Evolutionary conservation across 1,140 invertebrate genomes (phyloP), one percentile per base, ranked within the genome.

Genomic region (Matsumurasca onukii): DNA sequence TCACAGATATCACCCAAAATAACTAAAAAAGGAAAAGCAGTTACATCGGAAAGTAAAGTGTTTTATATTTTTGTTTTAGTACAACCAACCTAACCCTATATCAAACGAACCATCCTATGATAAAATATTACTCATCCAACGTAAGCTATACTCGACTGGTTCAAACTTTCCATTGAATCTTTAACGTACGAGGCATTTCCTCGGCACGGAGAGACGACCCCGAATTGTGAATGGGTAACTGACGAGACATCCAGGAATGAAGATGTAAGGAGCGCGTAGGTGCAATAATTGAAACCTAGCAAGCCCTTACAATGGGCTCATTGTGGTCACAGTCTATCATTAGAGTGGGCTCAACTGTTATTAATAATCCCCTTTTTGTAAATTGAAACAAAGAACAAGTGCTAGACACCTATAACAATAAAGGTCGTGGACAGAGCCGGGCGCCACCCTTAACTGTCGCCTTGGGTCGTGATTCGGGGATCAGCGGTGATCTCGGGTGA

Each of bases 341-440:
- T 59, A 59, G 55, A 59, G 55, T 59, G 55, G 55, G 55, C 55
- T 24, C 25, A 5, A 59, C 15, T 13, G 55, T 59, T 59, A 59
- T 59, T 59, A 59, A 59, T 59, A 59, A 59, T 59, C 55, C 55
- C 49, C 24, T 39, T 59, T 59, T 59, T 59, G 55, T 59, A 59
- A 59, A 59, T 59, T 59, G 55, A 59, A 59, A 59, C 55, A 59
- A 59, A 59, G 55, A 27, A 59, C 55, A 59, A 59, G 55, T 27
- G 55, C 55, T n/a, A n/a, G 3, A 15, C 24, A 39, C 34, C 34
- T 17, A 5, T 5, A 9, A 5, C 5, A 5, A 39, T 17, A 39
- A 39, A 9, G 34, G 34, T 39, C n/a, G n/a, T n/a, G n/a, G n/a
- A 17, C 34, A 39, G 17, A 17, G 34, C 17, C 34, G 17, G 55